These are phyloP conservation scores for Drosophila tristis DNA, from an alignment of 1,140 invertebrate genomes.

Conservation along the genomic window DNA sequence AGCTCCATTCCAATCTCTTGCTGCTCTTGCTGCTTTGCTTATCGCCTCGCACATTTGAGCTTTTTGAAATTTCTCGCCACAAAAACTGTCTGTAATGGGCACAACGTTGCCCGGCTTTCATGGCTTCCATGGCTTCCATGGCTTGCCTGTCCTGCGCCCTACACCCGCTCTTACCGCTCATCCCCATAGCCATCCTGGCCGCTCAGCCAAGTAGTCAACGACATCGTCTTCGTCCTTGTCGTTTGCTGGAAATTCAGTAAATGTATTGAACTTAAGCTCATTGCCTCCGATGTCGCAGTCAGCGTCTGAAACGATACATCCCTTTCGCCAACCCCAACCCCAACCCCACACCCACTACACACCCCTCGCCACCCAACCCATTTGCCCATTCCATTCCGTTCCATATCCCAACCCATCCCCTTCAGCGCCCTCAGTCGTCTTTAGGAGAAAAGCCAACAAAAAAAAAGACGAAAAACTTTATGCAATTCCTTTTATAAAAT, in stretches of 20 bases:
- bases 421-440: constrained; percentile 26
- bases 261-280: constrained; percentile 83
- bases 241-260: constrained; percentile 75
- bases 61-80: constrained; percentile 61
- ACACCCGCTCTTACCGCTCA: too few species aligned
- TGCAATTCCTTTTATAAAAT: constrained; percentile 79
- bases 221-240: constrained; percentile 62
- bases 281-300: constrained; percentile 66
- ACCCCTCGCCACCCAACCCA: not conserved
- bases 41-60: constrained; percentile 80
- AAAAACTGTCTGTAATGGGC: constrained; percentile 63
- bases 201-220: constrained; percentile 72
- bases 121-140: not conserved
- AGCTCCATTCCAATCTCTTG: constrained; percentile 40
- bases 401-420: not conserved
- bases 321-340: constrained; percentile 10
- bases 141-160: too few species aligned
- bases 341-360: not conserved
- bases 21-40: constrained; percentile 74
- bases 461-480: constrained; percentile 45
- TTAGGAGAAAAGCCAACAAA: constrained; percentile 34
- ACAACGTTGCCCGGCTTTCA: constrained; percentile 42
- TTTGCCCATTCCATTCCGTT: constrained; percentile 2
- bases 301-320: constrained; percentile 42
- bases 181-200: constrained; percentile 25